A percentile compares a stretch with the other conserved stretches of the same genome.
These are phyloP conservation scores for Gobio gobio DNA, from an alignment of 2,113 vertebrate species.

Conservation along the genomic window DNA sequence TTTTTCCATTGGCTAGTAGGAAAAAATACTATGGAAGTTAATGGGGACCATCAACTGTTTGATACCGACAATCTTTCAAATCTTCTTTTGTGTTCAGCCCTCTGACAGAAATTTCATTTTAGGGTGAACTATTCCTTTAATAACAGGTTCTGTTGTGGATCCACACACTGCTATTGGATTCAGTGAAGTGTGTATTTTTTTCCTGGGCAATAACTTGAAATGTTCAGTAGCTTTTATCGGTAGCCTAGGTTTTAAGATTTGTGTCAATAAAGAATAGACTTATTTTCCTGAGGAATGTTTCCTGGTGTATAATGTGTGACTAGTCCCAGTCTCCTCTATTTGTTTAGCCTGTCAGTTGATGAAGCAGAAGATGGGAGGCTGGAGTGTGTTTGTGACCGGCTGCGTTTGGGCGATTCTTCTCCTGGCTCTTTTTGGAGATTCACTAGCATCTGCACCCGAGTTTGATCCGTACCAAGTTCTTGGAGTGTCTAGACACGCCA, in stretches of 20 bases:
- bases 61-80: too few relatives aligned
- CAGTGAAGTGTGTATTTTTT: background rate
- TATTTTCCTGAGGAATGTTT: background rate
- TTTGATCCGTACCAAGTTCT: slow-evolving; percentile 90
- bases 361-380: slow-evolving; percentile 35
- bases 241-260: too few relatives aligned
- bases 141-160: background rate
- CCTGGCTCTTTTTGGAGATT: slow-evolving; percentile 67
- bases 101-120: too few relatives aligned
- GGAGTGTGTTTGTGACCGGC: background rate
- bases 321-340: background rate
- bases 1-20: too few relatives aligned
- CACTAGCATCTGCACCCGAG: slow-evolving; percentile 74
- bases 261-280: background rate
- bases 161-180: background rate
- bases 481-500: slow-evolving; percentile 83
- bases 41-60: too few relatives aligned
- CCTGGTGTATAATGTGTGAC: background rate
- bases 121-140: background rate
- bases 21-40: too few relatives aligned
- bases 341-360: background rate
- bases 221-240: too few relatives aligned
- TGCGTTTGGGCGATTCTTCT: slow-evolving; percentile 68
- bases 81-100: too few relatives aligned
- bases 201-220: too few relatives aligned